Evolutionary conservation across 92 coral and sea anemone species (phyloP).

Genomic region (Heteractis magnifica): DNA sequence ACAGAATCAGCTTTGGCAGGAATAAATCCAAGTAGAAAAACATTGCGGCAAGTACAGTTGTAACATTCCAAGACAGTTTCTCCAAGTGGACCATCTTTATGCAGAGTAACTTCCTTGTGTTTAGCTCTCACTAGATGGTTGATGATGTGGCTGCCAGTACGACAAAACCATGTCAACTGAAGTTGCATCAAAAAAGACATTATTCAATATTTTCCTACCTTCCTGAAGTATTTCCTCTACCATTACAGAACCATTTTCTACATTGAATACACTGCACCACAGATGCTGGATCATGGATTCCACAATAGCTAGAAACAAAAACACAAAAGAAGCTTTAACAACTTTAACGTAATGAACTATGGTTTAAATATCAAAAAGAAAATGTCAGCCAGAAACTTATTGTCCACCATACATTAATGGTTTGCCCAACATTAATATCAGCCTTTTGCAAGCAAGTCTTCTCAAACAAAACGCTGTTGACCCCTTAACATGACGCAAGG

Average conservation of each 20-base stretch:
- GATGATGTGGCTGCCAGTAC: conserved; percentile 77
- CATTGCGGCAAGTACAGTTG: conserved; percentile 96
- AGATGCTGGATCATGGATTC: conserved; percentile 99
- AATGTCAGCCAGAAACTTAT: too few relatives aligned
- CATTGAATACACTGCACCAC: conserved; percentile 98
- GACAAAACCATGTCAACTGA: not conserved
- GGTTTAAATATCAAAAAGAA: not conserved
- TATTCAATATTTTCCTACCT: conserved; percentile 52
- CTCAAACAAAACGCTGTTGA: not conserved
- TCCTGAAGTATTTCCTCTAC: conserved; percentile 97
- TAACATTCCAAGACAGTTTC: conserved; percentile 96
- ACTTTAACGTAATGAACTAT: not conserved
- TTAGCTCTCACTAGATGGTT: conserved; percentile 97
- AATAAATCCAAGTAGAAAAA: conserved; percentile 90
- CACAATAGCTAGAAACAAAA: conserved; percentile 78
- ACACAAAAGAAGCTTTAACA: not conserved
- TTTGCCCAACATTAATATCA: too few relatives aligned
- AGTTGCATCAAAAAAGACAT: not conserved
- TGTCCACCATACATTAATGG: too few relatives aligned
- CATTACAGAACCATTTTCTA: conserved; percentile 99
- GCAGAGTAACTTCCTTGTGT: conserved; percentile 97
- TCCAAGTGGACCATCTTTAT: conserved; percentile 97
- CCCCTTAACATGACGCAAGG: not conserved
- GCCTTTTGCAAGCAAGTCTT: not conserved
- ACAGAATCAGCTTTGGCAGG: conserved; percentile 99